Conservation (phyloP, 2,797 vertebrate species). For the Prionace glauca region DNA sequence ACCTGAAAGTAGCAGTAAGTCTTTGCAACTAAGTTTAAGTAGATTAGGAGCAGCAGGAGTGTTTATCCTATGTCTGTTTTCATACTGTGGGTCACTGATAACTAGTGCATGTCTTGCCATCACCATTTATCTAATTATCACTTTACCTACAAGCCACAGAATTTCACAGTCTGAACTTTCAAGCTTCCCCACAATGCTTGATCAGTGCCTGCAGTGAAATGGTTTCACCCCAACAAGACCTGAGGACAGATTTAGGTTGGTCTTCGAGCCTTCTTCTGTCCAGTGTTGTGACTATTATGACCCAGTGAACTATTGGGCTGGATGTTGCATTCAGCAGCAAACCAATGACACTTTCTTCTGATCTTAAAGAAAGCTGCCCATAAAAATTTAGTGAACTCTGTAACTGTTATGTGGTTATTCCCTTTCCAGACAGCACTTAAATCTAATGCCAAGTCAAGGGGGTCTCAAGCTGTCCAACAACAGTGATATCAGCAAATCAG, state of each 20-base stretch:
- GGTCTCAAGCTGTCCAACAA: not conserved
- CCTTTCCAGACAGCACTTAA: not conserved
- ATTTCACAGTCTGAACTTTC: not conserved
- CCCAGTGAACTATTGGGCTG: not conserved
- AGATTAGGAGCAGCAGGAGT: not conserved
- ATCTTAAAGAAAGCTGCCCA: not conserved
- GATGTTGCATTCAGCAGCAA: not conserved
- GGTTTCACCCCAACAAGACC: not conserved
- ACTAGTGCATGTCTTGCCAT: not conserved
- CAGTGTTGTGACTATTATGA: not conserved
- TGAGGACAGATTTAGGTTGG: not conserved
- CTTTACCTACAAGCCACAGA: not conserved
- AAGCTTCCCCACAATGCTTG: not conserved
- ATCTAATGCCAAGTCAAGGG: not conserved
- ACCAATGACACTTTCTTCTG: not conserved
- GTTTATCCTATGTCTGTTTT: not conserved
- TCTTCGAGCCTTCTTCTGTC: not conserved
- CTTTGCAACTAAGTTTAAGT: not conserved
- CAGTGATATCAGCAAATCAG: not conserved
- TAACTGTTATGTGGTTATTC: not conserved
- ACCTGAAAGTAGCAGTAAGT: not conserved
- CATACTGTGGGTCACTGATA: not conserved
- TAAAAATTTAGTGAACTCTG: not conserved
- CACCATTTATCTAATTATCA: not conserved
- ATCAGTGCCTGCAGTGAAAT: not conserved